phyloP scores from a whole-genome alignment of 2,113 vertebrate genomes.

The Smithornis capensis region DNA sequence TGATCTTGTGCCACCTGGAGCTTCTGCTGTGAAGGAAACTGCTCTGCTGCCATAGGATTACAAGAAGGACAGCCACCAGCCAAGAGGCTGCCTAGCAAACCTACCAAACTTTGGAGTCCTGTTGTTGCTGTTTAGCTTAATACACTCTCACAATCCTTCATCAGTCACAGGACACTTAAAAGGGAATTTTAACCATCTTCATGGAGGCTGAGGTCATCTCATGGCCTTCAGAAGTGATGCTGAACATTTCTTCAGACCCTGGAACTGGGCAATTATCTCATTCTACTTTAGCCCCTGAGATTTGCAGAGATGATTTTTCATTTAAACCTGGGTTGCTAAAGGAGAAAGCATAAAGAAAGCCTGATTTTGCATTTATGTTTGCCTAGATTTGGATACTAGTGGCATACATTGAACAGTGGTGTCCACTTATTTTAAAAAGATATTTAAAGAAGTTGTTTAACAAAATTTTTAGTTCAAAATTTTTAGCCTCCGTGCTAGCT shows the following conservation, averaged over 20 bases:
- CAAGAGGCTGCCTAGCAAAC: fast-evolving
- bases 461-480: not conserved
- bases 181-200: not conserved
- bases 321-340: not conserved
- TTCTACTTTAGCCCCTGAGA: not conserved
- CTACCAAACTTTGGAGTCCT: not conserved
- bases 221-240: not conserved
- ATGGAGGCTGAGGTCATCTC: not conserved
- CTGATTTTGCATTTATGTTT: not conserved
- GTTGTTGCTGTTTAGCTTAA: not conserved
- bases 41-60: not conserved
- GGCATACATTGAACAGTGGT: not conserved
- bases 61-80: not conserved
- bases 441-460: not conserved
- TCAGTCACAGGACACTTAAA: not conserved
- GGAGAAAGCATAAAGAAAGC: not conserved
- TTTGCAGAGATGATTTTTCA: not conserved
- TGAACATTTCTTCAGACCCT: not conserved
- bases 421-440: not conserved
- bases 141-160: fast-evolving
- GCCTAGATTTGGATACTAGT: not conserved
- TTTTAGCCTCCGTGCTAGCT: not conserved
- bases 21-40: not conserved
- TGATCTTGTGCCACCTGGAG: not conserved
- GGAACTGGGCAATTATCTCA: not conserved